Evolutionary conservation across 1,140 invertebrate genomes (phyloP).

Genomic region (Cotesia chilonis): DNA sequence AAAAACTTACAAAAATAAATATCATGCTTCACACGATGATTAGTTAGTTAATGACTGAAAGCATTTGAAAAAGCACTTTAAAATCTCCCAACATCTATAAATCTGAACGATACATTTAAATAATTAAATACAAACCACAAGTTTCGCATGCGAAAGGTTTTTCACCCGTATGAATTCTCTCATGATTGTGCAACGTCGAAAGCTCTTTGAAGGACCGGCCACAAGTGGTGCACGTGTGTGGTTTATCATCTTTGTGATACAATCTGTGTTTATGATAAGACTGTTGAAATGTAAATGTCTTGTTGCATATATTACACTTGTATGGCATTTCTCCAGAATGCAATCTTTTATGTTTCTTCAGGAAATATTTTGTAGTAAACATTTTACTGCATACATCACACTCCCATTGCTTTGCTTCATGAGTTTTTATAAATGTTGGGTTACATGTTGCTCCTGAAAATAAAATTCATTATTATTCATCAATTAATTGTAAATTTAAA

Average conservation of each 20-base stretch:
- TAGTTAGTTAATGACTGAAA: constrained; percentile 49
- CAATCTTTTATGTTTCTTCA: constrained; percentile 87
- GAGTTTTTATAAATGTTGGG: constrained; percentile 68
- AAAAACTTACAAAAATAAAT: constrained; percentile 21
- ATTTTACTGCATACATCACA: constrained; percentile 85
- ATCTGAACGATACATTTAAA: not conserved
- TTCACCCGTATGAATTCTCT: constrained; percentile 88
- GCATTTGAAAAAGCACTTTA: constrained; percentile 38
- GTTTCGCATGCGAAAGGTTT: constrained; percentile 91
- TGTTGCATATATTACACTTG: constrained; percentile 83
- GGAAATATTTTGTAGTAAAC: constrained; percentile 89
- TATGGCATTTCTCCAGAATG: constrained; percentile 89
- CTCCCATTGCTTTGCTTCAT: constrained; percentile 77
- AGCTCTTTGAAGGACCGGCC: constrained; percentile 86
- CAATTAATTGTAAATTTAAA: too few relatives aligned
- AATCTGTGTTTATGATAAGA: constrained; percentile 90
- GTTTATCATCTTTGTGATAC: constrained; percentile 87
- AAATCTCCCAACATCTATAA: not conserved
- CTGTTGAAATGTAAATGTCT: constrained; percentile 90
- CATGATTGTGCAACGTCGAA: constrained; percentile 89
- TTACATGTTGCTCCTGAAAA: constrained; percentile 66
- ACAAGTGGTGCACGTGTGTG: constrained; percentile 81
- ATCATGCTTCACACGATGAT: constrained; percentile 43
- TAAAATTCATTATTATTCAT: not conserved
- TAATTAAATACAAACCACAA: constrained; percentile 73